Evolutionary conservation across 2,113 vertebrate genomes (phyloP).

Genomic region (Syngnathus scovelli): DNA sequence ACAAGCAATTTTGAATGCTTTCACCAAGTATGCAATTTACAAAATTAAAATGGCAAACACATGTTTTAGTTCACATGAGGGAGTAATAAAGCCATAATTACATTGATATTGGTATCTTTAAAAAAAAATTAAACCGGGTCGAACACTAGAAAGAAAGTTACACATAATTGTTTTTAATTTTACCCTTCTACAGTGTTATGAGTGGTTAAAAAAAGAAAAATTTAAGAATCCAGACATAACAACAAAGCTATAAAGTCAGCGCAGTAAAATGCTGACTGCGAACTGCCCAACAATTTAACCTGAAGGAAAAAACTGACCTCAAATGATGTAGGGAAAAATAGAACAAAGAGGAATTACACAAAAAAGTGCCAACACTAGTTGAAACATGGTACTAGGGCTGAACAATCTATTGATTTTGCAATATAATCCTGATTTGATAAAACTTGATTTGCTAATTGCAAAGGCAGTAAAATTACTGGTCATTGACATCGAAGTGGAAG

Average conservation of each 20-base stretch:
- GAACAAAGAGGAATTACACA: background rate
- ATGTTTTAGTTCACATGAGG: background rate
- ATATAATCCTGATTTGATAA: too few relatives aligned
- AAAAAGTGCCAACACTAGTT: too few relatives aligned
- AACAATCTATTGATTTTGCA: too few relatives aligned
- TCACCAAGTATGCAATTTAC: slow-evolving; percentile 15
- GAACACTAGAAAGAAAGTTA: background rate
- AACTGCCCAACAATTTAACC: background rate
- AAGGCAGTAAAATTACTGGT: too few relatives aligned
- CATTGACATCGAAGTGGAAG: too few relatives aligned
- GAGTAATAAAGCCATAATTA: slow-evolving; percentile 17
- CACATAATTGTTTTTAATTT: background rate
- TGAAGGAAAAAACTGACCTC: background rate
- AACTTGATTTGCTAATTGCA: too few relatives aligned
- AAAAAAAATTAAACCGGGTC: background rate
- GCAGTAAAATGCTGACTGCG: background rate
- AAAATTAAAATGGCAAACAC: slow-evolving; percentile 17
- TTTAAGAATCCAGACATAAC: background rate
- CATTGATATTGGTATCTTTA: slow-evolving; percentile 17
- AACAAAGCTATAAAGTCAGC: background rate
- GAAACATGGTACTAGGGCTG: too few relatives aligned
- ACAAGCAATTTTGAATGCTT: slow-evolving; percentile 14
- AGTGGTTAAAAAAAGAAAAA: background rate
- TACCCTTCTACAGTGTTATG: background rate
- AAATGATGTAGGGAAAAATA: background rate